Evolutionary conservation across 2,797 vertebrate genomes (phyloP), one percentile per base, ranked within the genome.

Genomic region (Crenuchus spilurus): DNA sequence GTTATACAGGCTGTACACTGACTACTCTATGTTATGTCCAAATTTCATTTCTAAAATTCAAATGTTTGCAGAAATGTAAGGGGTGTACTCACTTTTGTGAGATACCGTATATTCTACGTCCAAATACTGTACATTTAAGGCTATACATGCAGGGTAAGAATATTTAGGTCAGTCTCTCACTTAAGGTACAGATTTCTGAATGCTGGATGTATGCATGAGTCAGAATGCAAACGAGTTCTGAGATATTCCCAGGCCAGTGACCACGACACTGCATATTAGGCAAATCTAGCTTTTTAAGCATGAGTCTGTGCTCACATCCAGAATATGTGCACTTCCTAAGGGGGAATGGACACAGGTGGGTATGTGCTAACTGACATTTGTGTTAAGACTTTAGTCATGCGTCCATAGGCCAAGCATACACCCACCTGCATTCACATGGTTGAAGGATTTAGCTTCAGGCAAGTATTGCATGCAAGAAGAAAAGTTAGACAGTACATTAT

Each of bases 331-430:
- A 6, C 57, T 33, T 58, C 58, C 22, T 46, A 26, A 22, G 22
- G 44, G 49, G 58, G 37, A 72, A 28, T 52, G 33, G 58, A 62
- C 18, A 62, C 44, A 42, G 70, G 58, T 52, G 37, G 57, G 24
- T 33, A 70, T 4, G 18, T 1, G 16, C 10, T 70, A 48, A 70
- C 54, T 72, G 58, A 72, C 70, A 63, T 52, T 41, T 63, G 46
- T 51, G n/a, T 72, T 63, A 52, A 39, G 70, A 39, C 46, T 42
- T 37, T 52, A 72, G 49, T 41, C 28, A 33, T 41, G 6, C 5
- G 13, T 30, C 33, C 70, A 22, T 22, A 22, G 35, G 24, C n/a
- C 35, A 51, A 41, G 11, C 24, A 1, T 10, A 26, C 18, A 41
- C 14, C 58, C 68, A 49, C 42, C 42, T 62, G 46, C 6, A 20